Evolutionary conservation across 2,113 vertebrate species (phyloP).

Genomic region (Orcinus orca): DNA sequence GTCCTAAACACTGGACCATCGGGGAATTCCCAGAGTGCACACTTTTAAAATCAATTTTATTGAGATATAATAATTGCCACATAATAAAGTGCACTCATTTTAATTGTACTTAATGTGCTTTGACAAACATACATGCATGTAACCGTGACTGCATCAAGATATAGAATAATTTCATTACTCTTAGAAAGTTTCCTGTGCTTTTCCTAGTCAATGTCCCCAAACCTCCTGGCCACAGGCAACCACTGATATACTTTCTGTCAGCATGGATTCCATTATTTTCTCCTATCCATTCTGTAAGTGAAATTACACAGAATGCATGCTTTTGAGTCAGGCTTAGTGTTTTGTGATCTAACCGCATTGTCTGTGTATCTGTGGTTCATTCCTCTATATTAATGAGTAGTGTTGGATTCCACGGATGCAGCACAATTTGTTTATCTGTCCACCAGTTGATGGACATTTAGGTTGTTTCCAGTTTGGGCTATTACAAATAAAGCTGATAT

Average conservation of each 20-base stretch:
- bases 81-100: background rate
- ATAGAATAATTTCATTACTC: background rate
- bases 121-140: background rate
- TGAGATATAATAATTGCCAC: background rate
- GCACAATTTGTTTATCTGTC: background rate
- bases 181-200: background rate
- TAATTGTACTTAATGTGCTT: background rate
- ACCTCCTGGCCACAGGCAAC: background rate
- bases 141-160: background rate
- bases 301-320: background rate
- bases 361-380: background rate
- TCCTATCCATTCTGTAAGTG: background rate
- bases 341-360: background rate
- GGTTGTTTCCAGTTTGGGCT: background rate
- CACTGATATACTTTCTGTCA: background rate
- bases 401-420: background rate
- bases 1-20: background rate
- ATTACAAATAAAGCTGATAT: background rate
- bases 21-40: background rate
- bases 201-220: background rate
- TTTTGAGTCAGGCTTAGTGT: background rate
- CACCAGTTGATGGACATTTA: background rate
- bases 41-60: background rate
- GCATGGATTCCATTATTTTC: background rate
- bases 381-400: background rate